These are phyloP conservation scores for Rhopalosiphum nymphaeae DNA, from an alignment of 2,888 invertebrate genomes.

Conservation along the genomic window DNA sequence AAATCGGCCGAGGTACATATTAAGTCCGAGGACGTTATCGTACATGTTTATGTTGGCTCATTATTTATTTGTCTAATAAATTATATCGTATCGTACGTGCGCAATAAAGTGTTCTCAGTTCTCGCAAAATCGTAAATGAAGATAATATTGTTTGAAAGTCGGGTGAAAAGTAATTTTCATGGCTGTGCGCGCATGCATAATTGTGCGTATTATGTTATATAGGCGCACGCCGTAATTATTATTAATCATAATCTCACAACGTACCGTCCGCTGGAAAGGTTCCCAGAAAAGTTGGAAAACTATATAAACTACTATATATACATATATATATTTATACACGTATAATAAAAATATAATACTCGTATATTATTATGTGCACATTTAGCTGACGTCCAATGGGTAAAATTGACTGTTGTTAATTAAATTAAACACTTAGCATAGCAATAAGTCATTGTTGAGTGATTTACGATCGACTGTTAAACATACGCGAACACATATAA, in stretches of 20 bases:
- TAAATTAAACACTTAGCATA: neutral
- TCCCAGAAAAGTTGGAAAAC: slow-evolving; percentile 2
- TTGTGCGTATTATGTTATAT: neutral
- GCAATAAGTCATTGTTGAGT: neutral
- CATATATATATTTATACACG: neutral
- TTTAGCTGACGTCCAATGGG: neutral
- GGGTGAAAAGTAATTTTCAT: slow-evolving; percentile 1
- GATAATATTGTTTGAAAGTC: slow-evolving; percentile 31
- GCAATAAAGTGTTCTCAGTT: neutral
- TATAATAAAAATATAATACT: neutral
- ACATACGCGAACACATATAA: no score
- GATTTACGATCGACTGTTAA: neutral
- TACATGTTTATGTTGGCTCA: slow-evolving; percentile 4
- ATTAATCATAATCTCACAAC: neutral
- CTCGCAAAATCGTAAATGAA: slow-evolving; percentile 11
- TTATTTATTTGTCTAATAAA: slow-evolving; percentile 42
- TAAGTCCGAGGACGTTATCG: neutral
- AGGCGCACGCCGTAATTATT: neutral
- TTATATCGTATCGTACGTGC: neutral
- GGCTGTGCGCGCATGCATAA: neutral
- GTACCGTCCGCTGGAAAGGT: neutral
- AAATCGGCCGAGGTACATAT: neutral
- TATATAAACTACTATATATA: neutral
- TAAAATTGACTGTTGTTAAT: neutral
- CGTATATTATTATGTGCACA: neutral